phyloP scores from a whole-genome alignment of 2,113 vertebrate genomes.

The Xiphias gladius region DNA sequence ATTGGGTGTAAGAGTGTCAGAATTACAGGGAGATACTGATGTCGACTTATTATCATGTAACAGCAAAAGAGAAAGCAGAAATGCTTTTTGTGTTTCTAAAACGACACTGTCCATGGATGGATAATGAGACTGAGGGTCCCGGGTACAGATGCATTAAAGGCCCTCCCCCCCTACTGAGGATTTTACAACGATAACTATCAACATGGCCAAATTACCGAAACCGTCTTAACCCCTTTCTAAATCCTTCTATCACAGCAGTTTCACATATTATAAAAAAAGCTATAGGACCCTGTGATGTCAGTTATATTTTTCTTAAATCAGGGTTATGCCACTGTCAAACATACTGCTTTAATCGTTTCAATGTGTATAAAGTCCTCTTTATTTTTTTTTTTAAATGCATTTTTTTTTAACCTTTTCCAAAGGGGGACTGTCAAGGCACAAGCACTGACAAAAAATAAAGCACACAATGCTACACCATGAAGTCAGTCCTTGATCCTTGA shows the following conservation, averaged over 20 bases:
- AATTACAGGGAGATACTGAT: background rate
- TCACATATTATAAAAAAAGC: background rate
- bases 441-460: background rate
- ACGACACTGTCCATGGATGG: background rate
- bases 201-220: too few relatives aligned
- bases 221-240: too few relatives aligned
- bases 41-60: background rate
- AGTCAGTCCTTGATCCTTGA: too few relatives aligned
- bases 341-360: too few relatives aligned
- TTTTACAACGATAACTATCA: too few relatives aligned
- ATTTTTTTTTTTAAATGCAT: background rate
- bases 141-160: background rate
- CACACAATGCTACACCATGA: background rate
- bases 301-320: background rate
- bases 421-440: background rate
- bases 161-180: too few relatives aligned
- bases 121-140: background rate
- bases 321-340: background rate
- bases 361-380: background rate
- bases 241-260: too few relatives aligned
- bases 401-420: background rate
- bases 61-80: background rate
- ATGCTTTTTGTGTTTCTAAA: background rate
- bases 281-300: background rate
- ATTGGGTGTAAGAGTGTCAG: too few relatives aligned